Evolutionary conservation across 1,140 invertebrate species (phyloP).

Genomic region (Bicyclus anynana): DNA sequence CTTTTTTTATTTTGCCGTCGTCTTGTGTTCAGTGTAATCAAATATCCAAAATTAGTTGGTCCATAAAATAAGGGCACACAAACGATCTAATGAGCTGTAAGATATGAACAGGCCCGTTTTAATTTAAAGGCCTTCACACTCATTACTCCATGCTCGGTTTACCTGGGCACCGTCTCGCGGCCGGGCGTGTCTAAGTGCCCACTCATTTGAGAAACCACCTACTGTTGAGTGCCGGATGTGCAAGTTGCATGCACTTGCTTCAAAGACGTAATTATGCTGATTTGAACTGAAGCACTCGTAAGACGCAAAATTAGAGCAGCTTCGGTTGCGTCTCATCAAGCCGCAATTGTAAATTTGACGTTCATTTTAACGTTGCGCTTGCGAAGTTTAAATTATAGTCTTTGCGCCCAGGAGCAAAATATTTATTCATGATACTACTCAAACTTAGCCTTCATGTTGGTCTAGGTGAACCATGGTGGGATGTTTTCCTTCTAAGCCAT

Average conservation of each 20-base stretch:
- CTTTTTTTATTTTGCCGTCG: no score
- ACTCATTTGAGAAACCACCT: slow-evolving; percentile 33
- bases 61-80: not conserved
- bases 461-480: no score
- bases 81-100: not conserved
- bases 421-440: no score
- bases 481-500: no score
- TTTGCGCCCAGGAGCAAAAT: no score
- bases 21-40: no score
- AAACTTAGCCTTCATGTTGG: no score
- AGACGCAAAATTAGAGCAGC: slow-evolving; percentile 26
- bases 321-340: slow-evolving; percentile 13
- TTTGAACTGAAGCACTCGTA: slow-evolving; percentile 25
- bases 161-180: slow-evolving; percentile 17
- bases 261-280: slow-evolving; percentile 39
- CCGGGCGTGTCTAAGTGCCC: slow-evolving; percentile 27
- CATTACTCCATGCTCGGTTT: slow-evolving; percentile 9
- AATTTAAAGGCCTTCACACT: slow-evolving; percentile 3
- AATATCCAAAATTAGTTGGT: not conserved
- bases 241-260: slow-evolving; percentile 27
- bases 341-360: slow-evolving; percentile 12
- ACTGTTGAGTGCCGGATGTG: slow-evolving; percentile 27
- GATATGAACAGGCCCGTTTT: slow-evolving; percentile 1
- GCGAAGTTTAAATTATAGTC: not conserved
- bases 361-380: not conserved